phyloP scores from a whole-genome alignment of 2,888 invertebrate species.

The Nasonovia ribisnigri region DNA sequence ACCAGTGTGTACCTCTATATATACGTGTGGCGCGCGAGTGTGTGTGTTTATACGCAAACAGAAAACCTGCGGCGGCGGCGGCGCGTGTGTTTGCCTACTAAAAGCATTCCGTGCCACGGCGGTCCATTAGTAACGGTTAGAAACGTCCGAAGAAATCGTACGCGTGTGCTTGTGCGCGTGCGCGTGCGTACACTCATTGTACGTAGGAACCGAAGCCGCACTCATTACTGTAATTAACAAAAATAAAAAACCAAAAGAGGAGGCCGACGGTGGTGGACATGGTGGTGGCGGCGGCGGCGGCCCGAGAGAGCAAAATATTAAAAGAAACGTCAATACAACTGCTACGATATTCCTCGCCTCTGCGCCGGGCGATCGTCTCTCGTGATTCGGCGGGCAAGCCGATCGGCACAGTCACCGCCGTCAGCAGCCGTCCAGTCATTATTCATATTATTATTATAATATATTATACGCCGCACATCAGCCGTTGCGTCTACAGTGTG shows the following conservation, averaged over 20 bases:
- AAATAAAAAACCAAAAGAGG: slow-evolving; percentile 38
- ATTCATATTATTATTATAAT: slow-evolving; percentile 7
- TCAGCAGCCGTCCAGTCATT: slow-evolving; percentile 22
- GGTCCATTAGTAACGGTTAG: slow-evolving; percentile 60
- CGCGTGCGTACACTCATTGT: neutral
- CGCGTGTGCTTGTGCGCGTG: neutral
- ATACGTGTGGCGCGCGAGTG: neutral
- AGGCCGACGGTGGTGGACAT: slow-evolving; percentile 13
- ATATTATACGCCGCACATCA: neutral
- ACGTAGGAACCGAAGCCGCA: slow-evolving; percentile 24
- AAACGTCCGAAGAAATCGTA: slow-evolving; percentile 49
- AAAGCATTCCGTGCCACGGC: slow-evolving; percentile 50
- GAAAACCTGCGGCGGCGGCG: slow-evolving; percentile 30
- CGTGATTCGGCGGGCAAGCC: slow-evolving; percentile 33
- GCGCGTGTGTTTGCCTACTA: slow-evolving; percentile 52
- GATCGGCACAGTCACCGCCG: slow-evolving; percentile 23
- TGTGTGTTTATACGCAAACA: slow-evolving; percentile 29
- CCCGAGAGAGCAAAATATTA: slow-evolving; percentile 47
- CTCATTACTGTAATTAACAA: slow-evolving; percentile 62
- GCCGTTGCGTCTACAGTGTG: neutral
- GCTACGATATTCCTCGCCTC: neutral
- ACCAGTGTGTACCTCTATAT: neutral
- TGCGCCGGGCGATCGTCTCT: neutral
- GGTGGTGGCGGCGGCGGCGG: neutral
- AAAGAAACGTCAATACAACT: slow-evolving; percentile 32